Base-by-base conservation (phyloP, 30 jellyfish, hydroid and myxozoan species). In the Hydra vulgaris region DNA sequence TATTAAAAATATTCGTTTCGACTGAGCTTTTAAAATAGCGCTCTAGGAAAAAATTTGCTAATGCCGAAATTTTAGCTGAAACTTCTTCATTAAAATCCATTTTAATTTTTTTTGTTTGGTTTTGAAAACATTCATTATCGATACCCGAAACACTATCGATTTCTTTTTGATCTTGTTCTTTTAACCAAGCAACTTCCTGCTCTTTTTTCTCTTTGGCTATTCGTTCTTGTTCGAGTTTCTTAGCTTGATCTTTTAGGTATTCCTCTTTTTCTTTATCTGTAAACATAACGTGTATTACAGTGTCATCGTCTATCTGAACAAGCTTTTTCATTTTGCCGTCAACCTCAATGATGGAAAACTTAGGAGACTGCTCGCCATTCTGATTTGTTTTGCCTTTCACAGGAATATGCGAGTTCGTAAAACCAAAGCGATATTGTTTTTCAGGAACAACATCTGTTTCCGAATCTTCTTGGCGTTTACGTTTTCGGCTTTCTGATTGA, bases 351-450 rank as follows among this genome's bases (percentile, higher is more conserved):
- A 78, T 66, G 23, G 27, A 15, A 16, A 78, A 40, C 17, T 78
- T 78, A 25, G 25, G 27, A 26, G 79, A 23, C 18, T 26, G 54
- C 27, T 78, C 81, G 0, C 25, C 78, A 0, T 18, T 23, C 76
- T 69, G 76, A 8, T 69, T 40, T 12, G 61, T 12, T 40, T 40
- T 40, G 61, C 61, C 5, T 40, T 40, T 40, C 61, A 5, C 61
- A 40, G 61, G 61, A 40, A 40, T 5, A 40, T 40, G 61, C 5
- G 61, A 40, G 12, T 40, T 40, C 5, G 55, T n/a, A 27, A 78
- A 76, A 61, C 85, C 85, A 78, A 78, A 78, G 17, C 85, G 85
- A 53, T 78, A 78, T 55, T 78, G 76, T 75, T 78, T 78, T 75
- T 78, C 85, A 5, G 85, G 85, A 16, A 55, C 8, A 21, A 18